phyloP scores from a whole-genome alignment of 2,113 vertebrate species.

The Plestiodon gilberti region DNA sequence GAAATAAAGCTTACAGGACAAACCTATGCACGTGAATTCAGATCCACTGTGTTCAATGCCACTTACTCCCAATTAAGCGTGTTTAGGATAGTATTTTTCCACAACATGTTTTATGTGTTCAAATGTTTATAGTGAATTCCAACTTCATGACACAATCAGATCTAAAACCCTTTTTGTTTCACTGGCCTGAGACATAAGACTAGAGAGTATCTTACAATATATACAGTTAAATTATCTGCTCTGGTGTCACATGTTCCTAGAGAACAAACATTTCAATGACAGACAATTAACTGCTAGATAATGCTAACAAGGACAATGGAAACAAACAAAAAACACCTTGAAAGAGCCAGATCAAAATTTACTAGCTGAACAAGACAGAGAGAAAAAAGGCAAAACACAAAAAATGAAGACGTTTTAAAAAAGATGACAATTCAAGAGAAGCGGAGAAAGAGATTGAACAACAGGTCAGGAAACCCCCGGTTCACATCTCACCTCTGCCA shows the following conservation, averaged over 20 bases:
- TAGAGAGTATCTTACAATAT: constrained; percentile 54
- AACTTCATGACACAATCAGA: neutral
- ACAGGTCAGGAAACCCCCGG: neutral
- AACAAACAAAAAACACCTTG: neutral
- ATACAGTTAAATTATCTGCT: constrained; percentile 58
- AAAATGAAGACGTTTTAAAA: constrained; percentile 16
- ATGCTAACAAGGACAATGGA: constrained; percentile 13
- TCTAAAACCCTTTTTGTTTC: constrained; percentile 3
- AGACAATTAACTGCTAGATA: constrained; percentile 49
- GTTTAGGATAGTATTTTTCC: neutral
- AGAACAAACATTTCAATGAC: constrained; percentile 30
- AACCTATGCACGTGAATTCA: too few species aligned
- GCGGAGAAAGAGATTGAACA: too few species aligned
- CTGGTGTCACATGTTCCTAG: constrained; percentile 29
- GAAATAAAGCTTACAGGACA: neutral
- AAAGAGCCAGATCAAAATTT: neutral
- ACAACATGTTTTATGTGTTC: neutral
- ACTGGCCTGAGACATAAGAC: neutral
- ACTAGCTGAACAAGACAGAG: constrained; percentile 30
- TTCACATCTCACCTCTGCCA: too few species aligned
- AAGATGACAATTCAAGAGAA: constrained; percentile 2
- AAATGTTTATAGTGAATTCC: neutral
- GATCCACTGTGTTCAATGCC: too few species aligned
- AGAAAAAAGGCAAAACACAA: constrained; percentile 40
- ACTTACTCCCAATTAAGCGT: too few species aligned